Percentiles rank a stretch among this genome's conserved stretches.
These are phyloP conservation scores for Papilio glaucus DNA, from an alignment of 1,140 invertebrate genomes.

Conservation along the genomic window DNA sequence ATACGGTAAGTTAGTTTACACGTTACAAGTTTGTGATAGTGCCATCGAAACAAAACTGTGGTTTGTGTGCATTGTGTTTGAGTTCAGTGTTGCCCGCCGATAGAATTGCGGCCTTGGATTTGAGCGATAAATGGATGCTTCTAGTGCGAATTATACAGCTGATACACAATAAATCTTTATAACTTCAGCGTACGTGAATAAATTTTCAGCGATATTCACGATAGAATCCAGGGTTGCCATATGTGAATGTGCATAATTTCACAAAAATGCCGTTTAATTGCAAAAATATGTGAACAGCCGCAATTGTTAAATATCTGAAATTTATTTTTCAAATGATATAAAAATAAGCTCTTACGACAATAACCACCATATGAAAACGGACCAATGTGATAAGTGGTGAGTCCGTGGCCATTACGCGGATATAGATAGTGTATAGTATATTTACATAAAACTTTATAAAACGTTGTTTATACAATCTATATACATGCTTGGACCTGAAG, in stretches of 20 bases:
- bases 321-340: neutral
- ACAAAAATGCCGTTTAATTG: neutral
- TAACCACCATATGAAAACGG: no score
- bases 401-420: no score
- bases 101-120: slow-evolving; percentile 57
- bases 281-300: neutral
- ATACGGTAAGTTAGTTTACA: slow-evolving; percentile 75
- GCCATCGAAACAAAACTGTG: slow-evolving; percentile 65
- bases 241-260: slow-evolving; percentile 1
- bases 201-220: slow-evolving; percentile 25
- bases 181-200: slow-evolving; percentile 26
- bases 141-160: slow-evolving; percentile 41
- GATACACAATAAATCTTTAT: slow-evolving; percentile 39
- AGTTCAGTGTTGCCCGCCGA: slow-evolving; percentile 67
- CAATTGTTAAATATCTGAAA: neutral
- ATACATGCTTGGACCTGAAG: no score
- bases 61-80: slow-evolving; percentile 70
- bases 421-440: no score
- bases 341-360: neutral
- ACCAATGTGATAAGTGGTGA: neutral
- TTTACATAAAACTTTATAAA: no score
- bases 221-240: slow-evolving; percentile 31
- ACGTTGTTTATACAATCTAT: no score
- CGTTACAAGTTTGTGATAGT: slow-evolving; percentile 56
- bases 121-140: slow-evolving; percentile 52